Conservation (phyloP, 2,797 vertebrate species). For the Alca torda region DNA sequence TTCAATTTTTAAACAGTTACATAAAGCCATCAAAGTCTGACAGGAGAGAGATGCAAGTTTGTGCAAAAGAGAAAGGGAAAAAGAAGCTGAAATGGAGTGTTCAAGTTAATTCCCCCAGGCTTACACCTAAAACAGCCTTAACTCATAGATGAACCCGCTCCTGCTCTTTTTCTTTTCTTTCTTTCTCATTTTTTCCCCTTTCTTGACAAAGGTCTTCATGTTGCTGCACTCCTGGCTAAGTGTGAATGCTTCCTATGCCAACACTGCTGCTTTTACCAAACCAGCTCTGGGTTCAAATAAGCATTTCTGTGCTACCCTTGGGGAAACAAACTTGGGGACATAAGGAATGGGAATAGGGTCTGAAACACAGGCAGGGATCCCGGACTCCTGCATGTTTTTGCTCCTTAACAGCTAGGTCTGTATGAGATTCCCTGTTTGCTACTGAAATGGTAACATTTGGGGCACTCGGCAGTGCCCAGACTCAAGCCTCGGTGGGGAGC, state of each 20-base stretch:
- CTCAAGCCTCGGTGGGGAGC: neutral
- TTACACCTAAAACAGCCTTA: conserved; percentile 34
- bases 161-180: neutral
- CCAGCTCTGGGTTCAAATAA: neutral
- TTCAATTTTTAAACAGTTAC: conserved; percentile 78
- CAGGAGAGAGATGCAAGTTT: conserved; percentile 49
- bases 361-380: neutral
- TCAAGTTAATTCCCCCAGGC: conserved; percentile 55
- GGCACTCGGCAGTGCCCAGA: neutral
- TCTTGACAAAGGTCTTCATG: neutral
- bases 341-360: neutral
- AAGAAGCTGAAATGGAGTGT: conserved; percentile 47
- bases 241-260: neutral
- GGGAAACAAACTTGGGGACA: neutral
- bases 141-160: neutral
- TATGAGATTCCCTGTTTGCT: neutral
- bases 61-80: conserved; percentile 20
- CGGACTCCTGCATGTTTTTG: neutral
- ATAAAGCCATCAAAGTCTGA: conserved; percentile 74
- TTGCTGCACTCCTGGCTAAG: neutral
- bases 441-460: neutral
- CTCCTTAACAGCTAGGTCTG: neutral
- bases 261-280: neutral
- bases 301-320: neutral
- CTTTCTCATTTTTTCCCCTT: neutral